Evolutionary conservation across 2,888 invertebrate species (phyloP).

Genomic region (Orthosia incerta): DNA sequence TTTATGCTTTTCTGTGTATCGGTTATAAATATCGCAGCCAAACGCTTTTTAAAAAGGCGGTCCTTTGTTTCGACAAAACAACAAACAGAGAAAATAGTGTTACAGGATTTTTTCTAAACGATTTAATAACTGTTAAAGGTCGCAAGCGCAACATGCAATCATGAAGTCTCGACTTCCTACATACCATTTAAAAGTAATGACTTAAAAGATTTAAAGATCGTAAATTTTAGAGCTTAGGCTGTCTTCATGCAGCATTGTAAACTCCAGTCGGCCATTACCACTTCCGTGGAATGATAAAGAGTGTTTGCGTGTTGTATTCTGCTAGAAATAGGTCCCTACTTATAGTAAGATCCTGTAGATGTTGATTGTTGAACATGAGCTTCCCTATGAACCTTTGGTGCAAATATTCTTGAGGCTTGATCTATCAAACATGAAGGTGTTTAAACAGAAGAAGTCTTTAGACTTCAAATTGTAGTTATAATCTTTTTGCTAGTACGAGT

Average conservation of each 20-base stretch:
- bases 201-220: conserved; percentile 24
- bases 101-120: fast-evolving
- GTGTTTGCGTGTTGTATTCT: conserved; percentile 35
- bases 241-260: conserved; percentile 44
- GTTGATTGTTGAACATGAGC: conserved; percentile 18
- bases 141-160: neutral
- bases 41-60: conserved; percentile 42
- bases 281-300: conserved; percentile 57
- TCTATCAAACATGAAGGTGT: too few relatives aligned
- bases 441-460: too few relatives aligned
- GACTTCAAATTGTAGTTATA: too few relatives aligned
- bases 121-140: neutral
- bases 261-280: conserved; percentile 48
- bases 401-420: neutral
- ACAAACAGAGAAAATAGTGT: neutral
- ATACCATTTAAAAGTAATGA: conserved; percentile 24
- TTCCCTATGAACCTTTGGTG: neutral
- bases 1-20: conserved; percentile 59
- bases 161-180: neutral
- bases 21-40: conserved; percentile 54
- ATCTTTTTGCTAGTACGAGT: too few relatives aligned
- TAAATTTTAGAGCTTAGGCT: conserved; percentile 37
- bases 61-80: conserved; percentile 26
- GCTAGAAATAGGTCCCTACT: conserved; percentile 10
- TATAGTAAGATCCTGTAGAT: neutral